Evolutionary conservation across 1,140 invertebrate species (phyloP).

Genomic region (Aphis gossypii): DNA sequence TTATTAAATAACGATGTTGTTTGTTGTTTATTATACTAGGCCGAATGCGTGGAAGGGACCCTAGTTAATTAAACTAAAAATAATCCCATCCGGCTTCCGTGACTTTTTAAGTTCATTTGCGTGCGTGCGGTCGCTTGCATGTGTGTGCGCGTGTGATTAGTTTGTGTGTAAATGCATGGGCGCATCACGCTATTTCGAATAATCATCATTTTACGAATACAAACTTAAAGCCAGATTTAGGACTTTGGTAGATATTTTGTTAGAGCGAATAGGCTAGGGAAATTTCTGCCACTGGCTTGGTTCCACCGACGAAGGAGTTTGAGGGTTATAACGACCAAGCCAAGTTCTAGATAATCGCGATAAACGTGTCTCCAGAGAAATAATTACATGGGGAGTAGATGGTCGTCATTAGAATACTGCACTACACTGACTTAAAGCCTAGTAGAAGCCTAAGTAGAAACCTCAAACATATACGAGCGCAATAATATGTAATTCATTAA

Average conservation of each 20-base stretch:
- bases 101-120: neutral
- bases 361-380: slow-evolving; percentile 33
- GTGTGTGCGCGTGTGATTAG: neutral
- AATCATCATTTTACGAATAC: neutral
- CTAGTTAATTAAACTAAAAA: slow-evolving; percentile 19
- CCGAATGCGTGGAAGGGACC: neutral
- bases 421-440: neutral
- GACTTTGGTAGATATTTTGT: slow-evolving; percentile 15
- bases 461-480: neutral
- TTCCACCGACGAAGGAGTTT: neutral
- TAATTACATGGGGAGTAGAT: neutral
- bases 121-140: neutral
- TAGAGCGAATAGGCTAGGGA: neutral
- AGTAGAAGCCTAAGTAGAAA: neutral
- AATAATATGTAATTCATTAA: neutral
- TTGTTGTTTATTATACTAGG: neutral
- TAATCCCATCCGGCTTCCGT: neutral
- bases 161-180: neutral
- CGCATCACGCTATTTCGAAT: neutral
- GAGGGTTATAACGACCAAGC: neutral
- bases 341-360: slow-evolving; percentile 43
- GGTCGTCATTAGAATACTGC: neutral
- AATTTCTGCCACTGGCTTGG: slow-evolving; percentile 8
- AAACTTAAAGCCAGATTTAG: slow-evolving; percentile 43
- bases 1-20: too few species aligned